Conservation (phyloP, 2,888 invertebrate species). For the Therioaphis trifolii region DNA sequence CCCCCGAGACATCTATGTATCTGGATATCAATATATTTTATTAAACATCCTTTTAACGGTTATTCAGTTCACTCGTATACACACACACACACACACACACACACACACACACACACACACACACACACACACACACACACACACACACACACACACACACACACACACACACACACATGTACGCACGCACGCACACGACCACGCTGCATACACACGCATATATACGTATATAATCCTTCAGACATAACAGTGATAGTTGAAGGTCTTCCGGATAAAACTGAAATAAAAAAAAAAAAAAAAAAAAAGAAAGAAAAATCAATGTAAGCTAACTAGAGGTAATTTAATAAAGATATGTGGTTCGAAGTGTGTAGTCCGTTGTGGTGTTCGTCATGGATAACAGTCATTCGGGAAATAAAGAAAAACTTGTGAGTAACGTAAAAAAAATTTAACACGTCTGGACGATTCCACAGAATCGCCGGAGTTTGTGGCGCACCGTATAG, state of each 20-base stretch:
- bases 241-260: conserved; percentile 39
- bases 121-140: too few species aligned
- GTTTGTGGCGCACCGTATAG: not conserved
- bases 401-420: conserved; percentile 42
- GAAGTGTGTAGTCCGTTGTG: conserved; percentile 29
- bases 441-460: not conserved
- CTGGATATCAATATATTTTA: too few species aligned
- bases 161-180: not conserved
- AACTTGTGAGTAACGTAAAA: conserved; percentile 47
- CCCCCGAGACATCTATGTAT: too few species aligned
- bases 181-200: not conserved
- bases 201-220: not conserved
- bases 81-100: not conserved
- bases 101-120: too few species aligned
- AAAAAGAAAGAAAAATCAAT: conserved; percentile 54
- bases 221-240: not conserved
- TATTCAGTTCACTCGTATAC: too few species aligned
- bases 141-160: too few species aligned
- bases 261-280: conserved; percentile 58
- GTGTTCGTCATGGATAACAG: conserved; percentile 55
- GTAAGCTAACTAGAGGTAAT: conserved; percentile 53
- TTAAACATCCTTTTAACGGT: too few species aligned
- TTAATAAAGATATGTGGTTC: conserved; percentile 34
- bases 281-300: conserved; percentile 1
- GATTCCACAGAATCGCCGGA: not conserved